Evolutionary conservation across 2,113 vertebrate genomes (phyloP), one percentile per base, ranked within the genome.

Genomic region (Maccullochella peelii): DNA sequence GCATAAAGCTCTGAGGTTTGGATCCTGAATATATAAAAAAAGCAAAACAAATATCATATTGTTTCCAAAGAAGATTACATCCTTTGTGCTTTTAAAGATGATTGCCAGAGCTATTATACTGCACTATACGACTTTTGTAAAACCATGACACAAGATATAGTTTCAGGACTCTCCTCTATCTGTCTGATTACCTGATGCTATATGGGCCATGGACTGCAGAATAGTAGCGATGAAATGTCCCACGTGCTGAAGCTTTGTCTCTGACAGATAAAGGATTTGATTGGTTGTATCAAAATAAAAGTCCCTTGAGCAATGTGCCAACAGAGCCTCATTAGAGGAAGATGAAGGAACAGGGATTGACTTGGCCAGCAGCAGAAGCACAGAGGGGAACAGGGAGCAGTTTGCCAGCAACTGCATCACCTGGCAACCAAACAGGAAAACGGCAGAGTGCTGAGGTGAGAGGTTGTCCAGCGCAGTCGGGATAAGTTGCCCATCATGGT

Each of bases 351-450:
- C 80, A 21, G 96, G 96, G 76, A 97, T 62, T 0, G 93, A 88
- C 79, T 94, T 94, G 69, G 96, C 95, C 90, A 95, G 79, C 1
- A 96, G 85, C 67, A 97, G 93, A 30, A 95, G 84, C 57, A 95
- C 82, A 1, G 91, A 84, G 49, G 95, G 95, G 58, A 95, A 95
- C 27, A 66, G 76, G 36, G 90, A 86, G 58, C 80, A 74, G 71
- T 73, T 89, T 79, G 89, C 90, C 30, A 97, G 93, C 80, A 96
- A 82, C 66, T 86, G 90, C 68, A 95, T 79, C 70, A 97, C 89
- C 27, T 94, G 93, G 78, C 96, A 96, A 67, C 96, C 97, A 80
- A 97, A 96, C 18, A 95, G 79, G 85, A 96, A 97, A 62, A 96
- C 71, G 8, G 95, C 93, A 2, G 95, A 94, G 88, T 95, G 92